These are phyloP conservation scores for Lepus townsendii DNA, from an alignment of 2,797 vertebrate species.

Conservation along the genomic window DNA sequence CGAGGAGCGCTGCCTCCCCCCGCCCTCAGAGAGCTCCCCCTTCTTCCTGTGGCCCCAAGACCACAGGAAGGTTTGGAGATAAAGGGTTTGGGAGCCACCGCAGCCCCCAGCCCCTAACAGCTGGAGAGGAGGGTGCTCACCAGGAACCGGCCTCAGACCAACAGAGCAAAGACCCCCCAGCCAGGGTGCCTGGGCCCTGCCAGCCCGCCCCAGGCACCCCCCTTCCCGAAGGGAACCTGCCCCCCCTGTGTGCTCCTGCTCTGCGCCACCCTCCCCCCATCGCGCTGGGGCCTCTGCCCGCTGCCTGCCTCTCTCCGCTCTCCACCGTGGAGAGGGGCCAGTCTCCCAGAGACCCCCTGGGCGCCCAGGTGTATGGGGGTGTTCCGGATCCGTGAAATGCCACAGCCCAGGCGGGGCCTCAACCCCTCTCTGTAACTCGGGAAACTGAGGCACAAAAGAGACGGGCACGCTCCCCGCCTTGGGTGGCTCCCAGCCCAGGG, in stretches of 20 bases:
- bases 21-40: not conserved
- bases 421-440: constrained; percentile 48
- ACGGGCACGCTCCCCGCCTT: not conserved
- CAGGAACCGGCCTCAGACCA: not conserved
- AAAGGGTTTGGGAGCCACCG: not conserved
- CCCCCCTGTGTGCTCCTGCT: not conserved
- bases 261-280: not conserved
- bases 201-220: not conserved
- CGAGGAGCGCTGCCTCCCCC: not conserved
- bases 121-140: not conserved
- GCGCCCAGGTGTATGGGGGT: constrained; percentile 28
- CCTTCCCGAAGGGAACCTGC: not conserved
- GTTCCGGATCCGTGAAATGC: not conserved
- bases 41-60: not conserved
- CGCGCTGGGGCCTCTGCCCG: not conserved
- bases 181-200: not conserved
- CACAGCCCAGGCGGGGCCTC: not conserved
- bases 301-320: not conserved
- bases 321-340: not conserved
- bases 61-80: not conserved
- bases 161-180: not conserved
- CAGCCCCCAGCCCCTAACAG: not conserved
- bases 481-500: constrained; percentile 76
- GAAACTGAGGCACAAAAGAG: constrained; percentile 78
- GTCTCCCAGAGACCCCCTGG: not conserved